These are phyloP conservation scores for Eumerus sabulonum DNA, from an alignment of 2,888 invertebrate species.

Conservation along the genomic window DNA sequence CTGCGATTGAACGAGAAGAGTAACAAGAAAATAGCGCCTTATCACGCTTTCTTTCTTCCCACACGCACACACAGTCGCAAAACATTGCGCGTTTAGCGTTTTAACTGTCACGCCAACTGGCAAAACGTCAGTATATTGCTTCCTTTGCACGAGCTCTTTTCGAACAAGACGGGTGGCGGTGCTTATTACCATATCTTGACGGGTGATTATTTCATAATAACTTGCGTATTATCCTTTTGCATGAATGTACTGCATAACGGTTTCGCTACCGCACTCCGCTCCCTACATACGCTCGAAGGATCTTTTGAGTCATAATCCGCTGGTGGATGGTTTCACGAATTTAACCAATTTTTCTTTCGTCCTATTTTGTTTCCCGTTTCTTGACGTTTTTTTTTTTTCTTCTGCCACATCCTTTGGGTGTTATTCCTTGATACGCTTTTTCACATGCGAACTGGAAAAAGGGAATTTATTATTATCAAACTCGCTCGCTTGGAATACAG, in stretches of 20 bases:
- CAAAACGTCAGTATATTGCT: conserved; percentile 59
- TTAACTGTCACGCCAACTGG: conserved; percentile 68
- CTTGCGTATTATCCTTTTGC: conserved; percentile 67
- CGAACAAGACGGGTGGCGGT: not conserved
- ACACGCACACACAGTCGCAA: not conserved
- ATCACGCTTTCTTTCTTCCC: conserved; percentile 46
- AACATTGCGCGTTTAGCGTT: conserved; percentile 31
- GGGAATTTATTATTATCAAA: conserved; percentile 67
- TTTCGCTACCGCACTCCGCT: not conserved
- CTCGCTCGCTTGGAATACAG: conserved; percentile 61
- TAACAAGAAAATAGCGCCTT: conserved; percentile 63
- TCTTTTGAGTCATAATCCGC: conserved; percentile 59
- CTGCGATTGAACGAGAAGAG: conserved; percentile 10
- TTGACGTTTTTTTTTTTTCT: conserved; percentile 8
- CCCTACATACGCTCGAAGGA: conserved; percentile 36
- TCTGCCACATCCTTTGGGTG: conserved; percentile 19
- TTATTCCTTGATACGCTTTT: conserved; percentile 64
- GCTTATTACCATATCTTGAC: conserved; percentile 67
- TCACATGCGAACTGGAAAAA: conserved; percentile 65
- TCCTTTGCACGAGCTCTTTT: not conserved
- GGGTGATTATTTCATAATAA: conserved; percentile 69
- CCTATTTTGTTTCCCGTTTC: no score
- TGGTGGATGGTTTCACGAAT: conserved; percentile 39
- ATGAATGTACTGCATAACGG: conserved; percentile 52
- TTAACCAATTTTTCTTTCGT: conserved; percentile 38